phyloP scores from a whole-genome alignment of 2,113 vertebrate species.

The Elachura formosa region DNA sequence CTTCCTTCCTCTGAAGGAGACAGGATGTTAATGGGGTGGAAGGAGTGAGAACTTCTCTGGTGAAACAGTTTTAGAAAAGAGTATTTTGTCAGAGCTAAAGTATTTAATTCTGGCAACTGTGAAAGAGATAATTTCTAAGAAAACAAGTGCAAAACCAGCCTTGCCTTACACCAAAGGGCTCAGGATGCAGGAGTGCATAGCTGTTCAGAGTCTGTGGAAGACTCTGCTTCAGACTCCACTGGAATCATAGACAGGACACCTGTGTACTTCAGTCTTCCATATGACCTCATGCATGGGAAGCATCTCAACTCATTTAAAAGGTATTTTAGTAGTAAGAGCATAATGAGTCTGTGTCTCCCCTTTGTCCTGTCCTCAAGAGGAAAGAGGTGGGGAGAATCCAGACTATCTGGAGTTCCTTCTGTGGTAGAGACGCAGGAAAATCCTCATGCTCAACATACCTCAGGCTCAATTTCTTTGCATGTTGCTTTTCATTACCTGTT shows the following conservation, averaged over 20 bases:
- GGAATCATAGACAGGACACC: not conserved
- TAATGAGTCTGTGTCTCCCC: not conserved
- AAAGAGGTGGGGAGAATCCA: not conserved
- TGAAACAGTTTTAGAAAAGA: not conserved
- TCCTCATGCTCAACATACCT: not conserved
- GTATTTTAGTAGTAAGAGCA: not conserved
- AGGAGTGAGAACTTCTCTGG: not conserved
- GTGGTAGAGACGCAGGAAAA: not conserved
- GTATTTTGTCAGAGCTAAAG: not conserved
- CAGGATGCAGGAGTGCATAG: not conserved
- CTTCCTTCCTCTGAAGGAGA: not conserved
- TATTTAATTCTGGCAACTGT: not conserved
- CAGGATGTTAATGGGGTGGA: not conserved
- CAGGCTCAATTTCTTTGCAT: not conserved
- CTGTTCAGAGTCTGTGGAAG: not conserved
- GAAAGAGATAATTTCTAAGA: not conserved
- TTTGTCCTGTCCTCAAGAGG: not conserved
- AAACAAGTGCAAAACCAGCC: not conserved
- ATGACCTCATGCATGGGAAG: not conserved
- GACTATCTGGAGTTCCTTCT: not conserved
- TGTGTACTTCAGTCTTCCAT: not conserved
- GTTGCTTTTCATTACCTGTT: not conserved
- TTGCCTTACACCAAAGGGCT: not conserved
- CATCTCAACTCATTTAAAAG: not conserved
- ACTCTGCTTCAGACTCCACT: not conserved